Conservation (phyloP, 2,888 invertebrate genomes). For the Acanthoscelides obtectus region DNA sequence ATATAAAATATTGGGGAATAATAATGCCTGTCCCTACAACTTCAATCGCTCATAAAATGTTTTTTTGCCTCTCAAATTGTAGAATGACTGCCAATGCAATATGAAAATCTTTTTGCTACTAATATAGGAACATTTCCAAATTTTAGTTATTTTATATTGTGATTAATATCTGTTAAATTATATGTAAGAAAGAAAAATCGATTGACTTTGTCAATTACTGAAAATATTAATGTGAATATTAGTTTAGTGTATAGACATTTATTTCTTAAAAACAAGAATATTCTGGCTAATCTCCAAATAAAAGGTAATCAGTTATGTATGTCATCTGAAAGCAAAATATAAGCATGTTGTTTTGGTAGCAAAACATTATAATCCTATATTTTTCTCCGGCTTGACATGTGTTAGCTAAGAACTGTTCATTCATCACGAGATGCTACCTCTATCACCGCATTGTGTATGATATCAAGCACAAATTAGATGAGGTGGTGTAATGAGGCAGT, state of each 20-base stretch:
- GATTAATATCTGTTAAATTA: background rate
- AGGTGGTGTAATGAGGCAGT: background rate
- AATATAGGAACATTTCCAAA: too few relatives aligned
- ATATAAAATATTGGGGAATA: conserved; percentile 22
- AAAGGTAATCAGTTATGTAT: background rate
- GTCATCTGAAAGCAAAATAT: background rate
- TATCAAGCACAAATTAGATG: too few relatives aligned
- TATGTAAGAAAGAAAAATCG: background rate
- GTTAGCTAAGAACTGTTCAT: too few relatives aligned
- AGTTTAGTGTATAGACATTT: background rate
- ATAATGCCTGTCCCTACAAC: conserved; percentile 17
- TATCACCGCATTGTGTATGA: too few relatives aligned
- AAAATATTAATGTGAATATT: background rate
- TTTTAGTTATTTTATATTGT: background rate
- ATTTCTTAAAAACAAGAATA: background rate
- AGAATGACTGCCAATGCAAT: too few relatives aligned
- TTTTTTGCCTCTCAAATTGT: conserved; percentile 1
- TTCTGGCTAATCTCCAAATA: background rate
- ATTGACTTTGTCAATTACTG: background rate
- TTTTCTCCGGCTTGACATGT: background rate
- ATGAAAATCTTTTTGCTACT: too few relatives aligned
- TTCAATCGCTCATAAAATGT: conserved; percentile 19
- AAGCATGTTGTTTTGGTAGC: background rate
- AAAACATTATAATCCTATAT: background rate
- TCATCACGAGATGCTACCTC: too few relatives aligned